Conservation (phyloP, 37 sponge, comb jelly and placozoan species). For the Amphimedon queenslandica region DNA sequence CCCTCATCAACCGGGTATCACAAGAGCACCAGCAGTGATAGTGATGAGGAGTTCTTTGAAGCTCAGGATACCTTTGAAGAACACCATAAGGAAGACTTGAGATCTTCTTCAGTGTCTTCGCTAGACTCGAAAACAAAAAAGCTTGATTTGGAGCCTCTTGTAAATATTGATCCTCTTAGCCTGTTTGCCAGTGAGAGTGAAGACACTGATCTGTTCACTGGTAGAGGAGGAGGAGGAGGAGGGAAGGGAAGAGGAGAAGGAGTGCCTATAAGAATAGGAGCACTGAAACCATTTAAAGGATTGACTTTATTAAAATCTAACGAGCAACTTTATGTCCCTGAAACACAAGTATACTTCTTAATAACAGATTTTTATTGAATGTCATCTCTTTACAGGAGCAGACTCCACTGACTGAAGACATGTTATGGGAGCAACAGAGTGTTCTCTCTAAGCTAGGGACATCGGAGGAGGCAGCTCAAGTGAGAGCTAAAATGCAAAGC, state of each 20-base stretch:
- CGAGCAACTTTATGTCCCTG: slow-evolving; percentile 69
- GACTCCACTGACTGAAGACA: slow-evolving; percentile 92
- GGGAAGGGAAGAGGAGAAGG: neutral
- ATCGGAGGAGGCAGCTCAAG: slow-evolving; percentile 77
- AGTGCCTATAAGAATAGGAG: slow-evolving; percentile 43
- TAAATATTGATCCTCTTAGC: slow-evolving; percentile 4
- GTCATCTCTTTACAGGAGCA: slow-evolving; percentile 66
- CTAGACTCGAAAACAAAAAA: too few species aligned
- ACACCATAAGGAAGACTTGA: too few species aligned
- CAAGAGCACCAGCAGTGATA: slow-evolving; percentile 3
- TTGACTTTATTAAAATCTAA: slow-evolving; percentile 70
- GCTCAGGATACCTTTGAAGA: slow-evolving; percentile 55
- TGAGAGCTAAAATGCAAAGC: slow-evolving; percentile 92
- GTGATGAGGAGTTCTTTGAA: slow-evolving; percentile 77
- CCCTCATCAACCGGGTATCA: too few species aligned
- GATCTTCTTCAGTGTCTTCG: too few species aligned
- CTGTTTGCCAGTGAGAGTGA: neutral
- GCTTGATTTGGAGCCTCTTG: too few species aligned
- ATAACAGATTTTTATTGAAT: too few species aligned
- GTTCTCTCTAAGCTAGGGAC: slow-evolving; percentile 84
- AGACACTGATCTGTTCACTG: neutral
- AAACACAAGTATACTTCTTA: slow-evolving; percentile 86
- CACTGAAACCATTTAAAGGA: slow-evolving; percentile 46
- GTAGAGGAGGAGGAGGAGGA: neutral
- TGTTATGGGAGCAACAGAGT: slow-evolving; percentile 78